Evolutionary conservation across 1,140 invertebrate genomes (phyloP).

Genomic region (Drosophila yakuba): DNA sequence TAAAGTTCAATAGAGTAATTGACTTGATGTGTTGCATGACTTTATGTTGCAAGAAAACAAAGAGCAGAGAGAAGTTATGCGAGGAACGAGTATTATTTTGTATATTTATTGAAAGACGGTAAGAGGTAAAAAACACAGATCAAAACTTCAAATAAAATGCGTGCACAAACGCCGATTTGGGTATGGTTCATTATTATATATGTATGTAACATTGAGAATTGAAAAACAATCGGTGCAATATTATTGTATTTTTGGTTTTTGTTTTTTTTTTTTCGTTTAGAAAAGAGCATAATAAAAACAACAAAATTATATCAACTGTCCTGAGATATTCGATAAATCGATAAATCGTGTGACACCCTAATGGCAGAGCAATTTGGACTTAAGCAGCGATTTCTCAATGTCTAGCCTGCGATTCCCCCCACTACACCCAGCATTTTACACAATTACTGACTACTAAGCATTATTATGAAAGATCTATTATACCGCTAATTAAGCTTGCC

Average conservation of each 20-base stretch:
- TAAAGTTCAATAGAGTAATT: conserved; percentile 35
- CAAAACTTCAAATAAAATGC: conserved; percentile 68
- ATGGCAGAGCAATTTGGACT: conserved; percentile 26
- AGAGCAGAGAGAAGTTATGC: conserved; percentile 45
- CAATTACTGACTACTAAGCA: conserved; percentile 37
- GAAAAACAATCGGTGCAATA: conserved; percentile 51
- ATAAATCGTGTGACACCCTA: conserved; percentile 22
- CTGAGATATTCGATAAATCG: not conserved
- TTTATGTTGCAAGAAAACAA: conserved; percentile 31
- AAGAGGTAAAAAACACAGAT: conserved; percentile 46
- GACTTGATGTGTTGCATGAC: conserved; percentile 42
- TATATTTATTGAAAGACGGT: conserved; percentile 16
- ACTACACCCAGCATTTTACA: conserved; percentile 34
- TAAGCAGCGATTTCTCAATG: conserved; percentile 47
- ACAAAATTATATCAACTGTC: conserved; percentile 32
- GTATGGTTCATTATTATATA: conserved; percentile 27
- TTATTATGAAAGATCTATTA: conserved; percentile 16
- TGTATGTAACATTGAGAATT: conserved; percentile 45
- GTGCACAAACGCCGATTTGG: conserved; percentile 79
- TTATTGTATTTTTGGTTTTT: not conserved
- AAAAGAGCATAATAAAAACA: conserved; percentile 49
- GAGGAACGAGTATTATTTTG: conserved; percentile 35
- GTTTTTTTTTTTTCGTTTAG: conserved; percentile 3
- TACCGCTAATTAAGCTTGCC: conserved; percentile 32
- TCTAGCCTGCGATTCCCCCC: conserved; percentile 21